Evolutionary conservation across 1,140 invertebrate species (phyloP), one percentile per base, ranked within the genome.

Genomic region (Pollicipes pollicipes): DNA sequence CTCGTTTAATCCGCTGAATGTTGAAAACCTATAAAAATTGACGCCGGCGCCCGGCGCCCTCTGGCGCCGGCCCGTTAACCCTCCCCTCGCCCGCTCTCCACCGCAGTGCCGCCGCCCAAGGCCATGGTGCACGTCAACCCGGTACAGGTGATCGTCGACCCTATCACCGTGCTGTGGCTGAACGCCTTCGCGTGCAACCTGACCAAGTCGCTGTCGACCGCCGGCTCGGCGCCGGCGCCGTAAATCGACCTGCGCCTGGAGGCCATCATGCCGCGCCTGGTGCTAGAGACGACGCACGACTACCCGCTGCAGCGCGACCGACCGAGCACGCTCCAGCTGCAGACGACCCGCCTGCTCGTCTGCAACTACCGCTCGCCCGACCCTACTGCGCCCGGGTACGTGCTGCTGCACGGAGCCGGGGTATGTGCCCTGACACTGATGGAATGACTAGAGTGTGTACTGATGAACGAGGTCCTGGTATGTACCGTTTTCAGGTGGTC

Each of bases 151-250:
- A 86, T 86, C 73, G 87, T 97, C 74, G 94, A 97, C 79, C 82
- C 88, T 68, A 83, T 87, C 70, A 95, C 91, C 31, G 83, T 92
- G 73, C 80, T 97, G 29, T 98, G 95, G 95, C 84, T 95, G 32
- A 94, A 95, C 79, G 90, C 91, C n/a, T 97, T 98, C 80, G 83
- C 87, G 66, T 83, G 94, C 64, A 94, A 93, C 83, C 83, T 97
- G 29, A 29, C 64, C n/a, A 27, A 29, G 64, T 66, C 27, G 27
- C 27, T 29, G n/a, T 6, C 64, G 27, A 64, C 66, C 21, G 35
- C 26, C 32, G 74, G 76, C 71, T 76, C 79, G 70, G 72, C 76
- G 27, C 77, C 81, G 78, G 82, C 85, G 68, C 85, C 86, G 76
- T 92, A 92, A 77, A 85, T 92, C 74, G 91, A 94, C 81, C 87